A percentile compares a stretch with the other conserved stretches of the same genome.
Evolutionary conservation across 2,113 vertebrate species (phyloP).

Genomic region (Mirounga angustirostris): DNA sequence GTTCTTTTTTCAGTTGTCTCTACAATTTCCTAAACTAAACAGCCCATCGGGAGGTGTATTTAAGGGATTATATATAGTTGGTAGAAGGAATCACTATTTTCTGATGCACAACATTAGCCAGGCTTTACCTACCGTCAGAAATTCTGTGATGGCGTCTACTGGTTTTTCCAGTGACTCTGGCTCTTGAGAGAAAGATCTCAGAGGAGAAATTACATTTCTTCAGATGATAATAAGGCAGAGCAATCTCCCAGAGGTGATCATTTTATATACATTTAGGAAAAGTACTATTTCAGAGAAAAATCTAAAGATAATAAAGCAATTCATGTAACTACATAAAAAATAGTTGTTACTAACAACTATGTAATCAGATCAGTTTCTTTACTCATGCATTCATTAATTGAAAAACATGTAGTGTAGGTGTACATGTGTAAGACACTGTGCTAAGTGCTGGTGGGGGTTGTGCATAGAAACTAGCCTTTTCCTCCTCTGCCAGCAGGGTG

Average conservation of each 20-base stretch:
- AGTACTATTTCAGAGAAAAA: not conserved
- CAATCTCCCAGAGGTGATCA: not conserved
- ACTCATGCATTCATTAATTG: not conserved
- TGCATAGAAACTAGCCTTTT: not conserved
- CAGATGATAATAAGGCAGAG: not conserved
- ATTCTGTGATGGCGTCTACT: not conserved
- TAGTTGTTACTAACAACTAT: not conserved
- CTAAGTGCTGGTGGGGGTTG: not conserved
- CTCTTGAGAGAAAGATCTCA: not conserved
- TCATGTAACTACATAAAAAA: not conserved
- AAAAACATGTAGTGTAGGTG: not conserved
- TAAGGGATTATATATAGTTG: not conserved
- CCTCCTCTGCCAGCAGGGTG: not conserved
- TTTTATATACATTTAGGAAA: not conserved
- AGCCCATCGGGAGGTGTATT: not conserved
- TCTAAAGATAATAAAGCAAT: not conserved
- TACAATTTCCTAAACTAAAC: not conserved
- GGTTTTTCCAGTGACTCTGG: not conserved
- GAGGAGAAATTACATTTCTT: not conserved
- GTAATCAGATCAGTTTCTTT: not conserved
- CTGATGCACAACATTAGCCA: not conserved
- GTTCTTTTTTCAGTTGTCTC: not conserved
- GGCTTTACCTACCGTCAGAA: not conserved
- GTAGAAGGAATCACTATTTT: not conserved
- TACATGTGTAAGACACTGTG: not conserved